Base-by-base conservation (phyloP, 2,113 vertebrate genomes). In the Aythya baeri region DNA sequence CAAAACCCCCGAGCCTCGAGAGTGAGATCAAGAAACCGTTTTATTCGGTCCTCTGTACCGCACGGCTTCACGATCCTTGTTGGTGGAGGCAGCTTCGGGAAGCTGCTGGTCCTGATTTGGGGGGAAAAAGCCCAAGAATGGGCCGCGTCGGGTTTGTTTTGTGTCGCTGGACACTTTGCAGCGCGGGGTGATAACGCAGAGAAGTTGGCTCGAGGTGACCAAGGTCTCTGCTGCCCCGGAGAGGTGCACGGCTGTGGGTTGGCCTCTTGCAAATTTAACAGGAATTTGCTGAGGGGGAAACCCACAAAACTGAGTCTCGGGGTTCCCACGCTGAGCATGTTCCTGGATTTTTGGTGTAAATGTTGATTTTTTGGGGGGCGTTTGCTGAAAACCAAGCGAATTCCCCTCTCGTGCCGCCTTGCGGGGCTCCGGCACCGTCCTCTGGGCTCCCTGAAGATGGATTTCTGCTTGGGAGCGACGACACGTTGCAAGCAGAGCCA, bases 71-170 rank as follows among this genome's bases (percentile, higher is more conserved):
- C 1, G 36, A 32, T 71, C 81, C 58, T 26, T 8, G 50, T 17
- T 34, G 74, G 36, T 80, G 54, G 49, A 83, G 70, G 73, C 63
- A 46, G 66, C 38, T 82, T 89, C 61, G 77, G 87, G 63, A 91
- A 88, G 36, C 18, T 14, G 4, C 36, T 32, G 57, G 34, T 32
- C 31, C 58, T 10, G 2, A 13, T 86, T 86, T 26, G 3, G 20
- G 21, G 13, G 10, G 21, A 23, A 34, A 87, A 73, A 66, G 65
- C 25, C 74, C 31, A 8, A 22, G 58, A 5, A 55, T 16, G 16
- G 27, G 27, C 27, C 16, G 3, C 4, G 65, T 4, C 1, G 1
- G 31, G 17, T 65, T 49, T 11, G 46, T 76, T 29, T 41, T 2
- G 9, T 18, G 6, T 11, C 0, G 7, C 58, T 63, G 4, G 11